A percentile compares a stretch with the other conserved stretches of the same genome.
Conservation (phyloP, 2,888 invertebrate species). For the Platycheirus rosarum region DNA sequence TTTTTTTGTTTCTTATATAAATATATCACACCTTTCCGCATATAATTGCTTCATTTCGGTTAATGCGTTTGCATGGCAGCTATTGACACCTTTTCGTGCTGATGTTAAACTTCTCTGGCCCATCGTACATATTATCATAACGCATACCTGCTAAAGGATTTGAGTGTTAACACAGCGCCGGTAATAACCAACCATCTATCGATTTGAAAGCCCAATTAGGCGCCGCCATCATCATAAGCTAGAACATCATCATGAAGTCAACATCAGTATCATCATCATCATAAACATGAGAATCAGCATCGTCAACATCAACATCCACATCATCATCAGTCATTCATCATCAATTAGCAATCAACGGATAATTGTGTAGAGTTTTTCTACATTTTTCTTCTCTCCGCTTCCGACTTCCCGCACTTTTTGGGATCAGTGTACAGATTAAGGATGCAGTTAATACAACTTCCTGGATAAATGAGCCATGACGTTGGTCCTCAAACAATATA, state of each 20-base stretch:
- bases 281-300: conserved; percentile 8
- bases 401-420: conserved; percentile 25
- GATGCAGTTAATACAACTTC: conserved; percentile 66
- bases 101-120: too few species aligned
- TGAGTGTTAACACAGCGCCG: conserved; percentile 45
- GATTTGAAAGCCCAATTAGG: conserved; percentile 72
- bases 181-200: conserved; percentile 63
- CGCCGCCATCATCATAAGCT: conserved; percentile 63
- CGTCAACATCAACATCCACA: conserved; percentile 45
- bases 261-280: conserved; percentile 47
- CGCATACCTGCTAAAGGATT: conserved; percentile 51
- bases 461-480: conserved; percentile 54
- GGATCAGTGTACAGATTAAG: conserved; percentile 49
- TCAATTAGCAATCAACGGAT: conserved; percentile 70
- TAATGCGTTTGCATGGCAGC: conserved; percentile 38
- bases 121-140: too few species aligned
- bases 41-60: conserved; percentile 72
- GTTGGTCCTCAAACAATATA: conserved; percentile 9
- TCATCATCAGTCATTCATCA: conserved; percentile 66
- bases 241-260: conserved; percentile 30
- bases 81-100: neutral
- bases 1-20: neutral
- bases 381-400: neutral
- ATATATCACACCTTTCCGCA: conserved; percentile 53
- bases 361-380: conserved; percentile 40